Evolutionary conservation across 2,888 invertebrate genomes (phyloP), one percentile per base, ranked within the genome.

Genomic region (Trichopoda pennipes): DNA sequence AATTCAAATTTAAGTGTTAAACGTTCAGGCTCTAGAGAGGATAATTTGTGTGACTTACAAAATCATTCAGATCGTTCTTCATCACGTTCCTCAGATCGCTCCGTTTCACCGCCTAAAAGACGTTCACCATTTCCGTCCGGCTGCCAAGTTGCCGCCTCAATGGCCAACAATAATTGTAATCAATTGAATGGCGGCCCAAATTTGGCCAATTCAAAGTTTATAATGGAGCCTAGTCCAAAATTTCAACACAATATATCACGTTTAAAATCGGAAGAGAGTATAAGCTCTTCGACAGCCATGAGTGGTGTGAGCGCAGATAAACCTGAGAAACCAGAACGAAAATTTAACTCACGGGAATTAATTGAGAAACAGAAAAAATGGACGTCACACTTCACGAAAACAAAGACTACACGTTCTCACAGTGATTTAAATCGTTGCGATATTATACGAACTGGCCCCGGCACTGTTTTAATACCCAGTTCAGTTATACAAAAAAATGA

Each of bases 361-460:
- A 97, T 97, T 85, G 97, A 96, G 91, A 96, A 97, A 88, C 97
- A 97, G 89, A 95, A 95, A 89, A 97, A 97, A 92, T 97, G 97
- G 97, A 97, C 97, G 38, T 95, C 96, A 81, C 97, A 96, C 91
- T 97, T 97, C 90, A 95, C 95, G 80, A 96, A 96, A 92, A 93
- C 95, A 66, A 94, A 95, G 85, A 93, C 94, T 8, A 86, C 92
- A 84, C 92, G 94, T 76, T 93, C 93, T 81, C 93, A 93, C 86
- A 94, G 94, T 87, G 94, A 94, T 90, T 93, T 93, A 12, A 94
- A 93, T 89, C 93, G 91, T 32, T 91, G 91, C 85, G 91, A 91
- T 82, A 91, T 91, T 28, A 91, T 91, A 84, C 89, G 91, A 64
- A 90, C 91, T 1, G 91, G 93, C 81, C 92, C 92, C 32, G 92